These are phyloP conservation scores for Eristalinus aeneus DNA, from an alignment of 2,888 invertebrate species.

Conservation along the genomic window DNA sequence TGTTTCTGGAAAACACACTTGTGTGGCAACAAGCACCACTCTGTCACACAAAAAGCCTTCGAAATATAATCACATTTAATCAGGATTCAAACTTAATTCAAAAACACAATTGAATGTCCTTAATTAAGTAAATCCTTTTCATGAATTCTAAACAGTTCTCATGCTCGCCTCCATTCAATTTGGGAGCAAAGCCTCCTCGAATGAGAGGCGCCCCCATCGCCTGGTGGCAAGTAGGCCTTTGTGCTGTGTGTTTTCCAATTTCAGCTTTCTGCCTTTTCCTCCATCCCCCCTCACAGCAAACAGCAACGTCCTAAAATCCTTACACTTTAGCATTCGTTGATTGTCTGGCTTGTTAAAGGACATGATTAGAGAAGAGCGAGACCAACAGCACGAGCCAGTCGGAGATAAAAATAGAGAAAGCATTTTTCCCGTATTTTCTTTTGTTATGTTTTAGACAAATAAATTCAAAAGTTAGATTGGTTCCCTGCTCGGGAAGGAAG, in stretches of 20 bases:
- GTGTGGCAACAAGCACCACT: slow-evolving; percentile 14
- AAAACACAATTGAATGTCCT: slow-evolving; percentile 69
- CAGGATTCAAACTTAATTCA: slow-evolving; percentile 70
- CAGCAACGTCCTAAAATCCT: not conserved
- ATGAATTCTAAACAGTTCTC: slow-evolving; percentile 67
- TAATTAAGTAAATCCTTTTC: slow-evolving; percentile 70
- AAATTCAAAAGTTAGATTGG: slow-evolving; percentile 53
- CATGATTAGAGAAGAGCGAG: slow-evolving; percentile 48
- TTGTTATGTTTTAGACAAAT: slow-evolving; percentile 40
- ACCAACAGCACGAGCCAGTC: not conserved
- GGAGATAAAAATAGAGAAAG: slow-evolving; percentile 9
- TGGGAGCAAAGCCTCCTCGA: not conserved
- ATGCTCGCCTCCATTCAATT: slow-evolving; percentile 60
- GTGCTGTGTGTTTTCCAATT: slow-evolving; percentile 48
- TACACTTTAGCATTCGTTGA: slow-evolving; percentile 14
- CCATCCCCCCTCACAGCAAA: not conserved
- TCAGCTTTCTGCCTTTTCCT: not conserved
- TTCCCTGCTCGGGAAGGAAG: slow-evolving; percentile 12
- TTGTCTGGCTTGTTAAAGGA: slow-evolving; percentile 59
- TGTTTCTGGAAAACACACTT: slow-evolving; percentile 37
- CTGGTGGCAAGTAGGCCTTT: not conserved
- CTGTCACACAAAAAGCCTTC: slow-evolving; percentile 60
- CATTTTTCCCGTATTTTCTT: not conserved
- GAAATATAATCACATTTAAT: slow-evolving; percentile 68
- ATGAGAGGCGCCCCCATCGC: not conserved